Percentiles rank a stretch among this genome's conserved stretches.
Conservation (phyloP, 2,888 invertebrate species). For the Charanyca ferruginea region DNA sequence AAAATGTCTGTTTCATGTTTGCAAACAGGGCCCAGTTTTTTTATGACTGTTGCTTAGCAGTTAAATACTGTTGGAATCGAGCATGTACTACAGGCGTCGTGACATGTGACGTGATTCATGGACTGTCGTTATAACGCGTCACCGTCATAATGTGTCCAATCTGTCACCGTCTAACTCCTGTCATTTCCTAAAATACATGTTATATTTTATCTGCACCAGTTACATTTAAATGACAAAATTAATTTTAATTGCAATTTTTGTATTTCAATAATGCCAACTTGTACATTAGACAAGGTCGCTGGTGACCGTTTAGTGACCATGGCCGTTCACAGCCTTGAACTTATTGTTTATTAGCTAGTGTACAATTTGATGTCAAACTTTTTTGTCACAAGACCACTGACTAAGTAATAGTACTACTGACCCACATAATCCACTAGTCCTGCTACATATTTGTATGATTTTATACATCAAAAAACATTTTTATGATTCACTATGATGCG, state of each 20-base stretch:
- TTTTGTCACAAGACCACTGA: conserved; percentile 33
- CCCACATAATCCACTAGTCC: no score
- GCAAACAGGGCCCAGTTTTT: not conserved
- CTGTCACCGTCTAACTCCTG: conserved; percentile 16
- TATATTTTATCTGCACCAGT: not conserved
- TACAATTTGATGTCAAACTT: conserved; percentile 20
- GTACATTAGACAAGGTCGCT: conserved; percentile 41
- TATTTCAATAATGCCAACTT: not conserved
- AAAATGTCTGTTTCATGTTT: not conserved
- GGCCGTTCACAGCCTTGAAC: conserved; percentile 56
- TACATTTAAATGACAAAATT: conserved; percentile 1
- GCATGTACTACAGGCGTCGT: conserved; percentile 19
- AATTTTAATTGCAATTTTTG: not conserved
- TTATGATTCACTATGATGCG: not conserved
- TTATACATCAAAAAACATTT: not conserved
- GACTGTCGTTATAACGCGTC: conserved; percentile 30
- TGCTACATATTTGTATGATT: no score
- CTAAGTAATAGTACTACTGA: not conserved
- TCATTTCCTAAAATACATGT: conserved; percentile 22
- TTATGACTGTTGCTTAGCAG: conserved; percentile 5
- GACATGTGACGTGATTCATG: conserved; percentile 56
- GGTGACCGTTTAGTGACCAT: conserved; percentile 30
- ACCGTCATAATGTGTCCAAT: conserved; percentile 29
- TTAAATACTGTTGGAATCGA: conserved; percentile 30
- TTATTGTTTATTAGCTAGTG: conserved; percentile 44